phyloP scores from a whole-genome alignment of 2,888 invertebrate genomes.

The Adineta ricciae region DNA sequence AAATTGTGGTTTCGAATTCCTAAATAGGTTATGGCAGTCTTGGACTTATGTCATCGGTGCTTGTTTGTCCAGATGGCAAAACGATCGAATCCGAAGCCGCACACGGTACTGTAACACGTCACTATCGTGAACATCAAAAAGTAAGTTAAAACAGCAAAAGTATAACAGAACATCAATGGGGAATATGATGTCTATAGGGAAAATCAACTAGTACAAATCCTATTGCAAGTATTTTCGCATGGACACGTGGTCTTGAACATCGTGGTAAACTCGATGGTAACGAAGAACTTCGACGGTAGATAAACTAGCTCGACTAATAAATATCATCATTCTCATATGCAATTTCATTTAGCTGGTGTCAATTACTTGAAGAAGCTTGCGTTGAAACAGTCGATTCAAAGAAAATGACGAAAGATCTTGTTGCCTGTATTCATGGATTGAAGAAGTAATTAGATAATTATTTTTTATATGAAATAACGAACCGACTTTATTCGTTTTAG shows the following conservation, averaged over 20 bases:
- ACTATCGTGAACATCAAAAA: slow-evolving; percentile 68
- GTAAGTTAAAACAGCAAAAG: slow-evolving; percentile 35
- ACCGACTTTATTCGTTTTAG: not conserved
- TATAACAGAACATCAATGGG: not conserved
- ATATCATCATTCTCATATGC: not conserved
- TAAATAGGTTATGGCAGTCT: slow-evolving; percentile 61
- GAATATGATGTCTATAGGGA: slow-evolving; percentile 52
- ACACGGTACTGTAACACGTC: slow-evolving; percentile 56
- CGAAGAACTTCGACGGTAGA: slow-evolving; percentile 61
- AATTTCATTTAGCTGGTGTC: slow-evolving; percentile 39
- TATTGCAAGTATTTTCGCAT: slow-evolving; percentile 94
- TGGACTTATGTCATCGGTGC: slow-evolving; percentile 62
- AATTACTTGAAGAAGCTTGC: slow-evolving; percentile 76
- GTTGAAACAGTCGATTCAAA: slow-evolving; percentile 87
- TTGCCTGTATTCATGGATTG: slow-evolving; percentile 83
- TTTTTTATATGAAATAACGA: no score
- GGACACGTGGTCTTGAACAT: slow-evolving; percentile 85
- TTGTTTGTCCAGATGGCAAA: slow-evolving; percentile 56
- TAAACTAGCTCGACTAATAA: not conserved
- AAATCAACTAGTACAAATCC: slow-evolving; percentile 97
- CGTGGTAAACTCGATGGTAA: slow-evolving; percentile 87
- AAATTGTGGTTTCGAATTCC: not conserved
- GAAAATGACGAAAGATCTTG: slow-evolving; percentile 93
- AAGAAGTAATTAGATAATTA: not conserved
- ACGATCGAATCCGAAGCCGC: slow-evolving; percentile 58